A percentile compares a stretch with the other conserved stretches of the same genome.
Evolutionary conservation across 2,113 vertebrate species (phyloP).

Genomic region (Serilophus lunatus): DNA sequence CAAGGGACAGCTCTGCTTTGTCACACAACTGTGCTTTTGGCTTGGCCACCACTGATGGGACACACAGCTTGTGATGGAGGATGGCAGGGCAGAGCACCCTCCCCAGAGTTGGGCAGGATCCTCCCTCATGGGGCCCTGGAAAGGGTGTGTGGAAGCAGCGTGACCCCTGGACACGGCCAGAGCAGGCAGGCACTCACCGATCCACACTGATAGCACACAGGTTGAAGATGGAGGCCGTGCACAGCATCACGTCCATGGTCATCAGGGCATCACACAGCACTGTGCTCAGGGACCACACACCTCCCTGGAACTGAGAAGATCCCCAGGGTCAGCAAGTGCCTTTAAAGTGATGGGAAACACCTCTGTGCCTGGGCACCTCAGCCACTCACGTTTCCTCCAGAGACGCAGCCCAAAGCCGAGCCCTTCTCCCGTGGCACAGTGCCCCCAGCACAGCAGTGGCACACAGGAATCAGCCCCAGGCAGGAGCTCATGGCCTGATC

Average conservation of each 20-base stretch:
- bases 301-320: slow-evolving; percentile 86
- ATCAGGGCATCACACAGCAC: slow-evolving; percentile 86
- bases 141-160: not conserved
- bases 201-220: slow-evolving; percentile 94
- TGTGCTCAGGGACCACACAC: slow-evolving; percentile 82
- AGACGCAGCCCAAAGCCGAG: not conserved
- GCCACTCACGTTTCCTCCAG: not conserved
- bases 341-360: accelerated
- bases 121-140: accelerated
- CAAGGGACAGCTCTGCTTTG: not conserved
- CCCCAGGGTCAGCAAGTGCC: not conserved
- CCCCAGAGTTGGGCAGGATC: not conserved
- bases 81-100: not conserved
- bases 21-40: not conserved
- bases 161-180: not conserved
- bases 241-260: slow-evolving; percentile 95
- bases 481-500: not conserved
- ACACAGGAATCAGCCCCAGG: not conserved
- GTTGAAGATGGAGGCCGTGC: slow-evolving; percentile 94
- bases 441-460: not conserved
- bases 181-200: slow-evolving; percentile 69
- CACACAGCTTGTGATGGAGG: not conserved
- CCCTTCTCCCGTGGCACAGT: accelerated
- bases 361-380: accelerated
- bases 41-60: not conserved